These are phyloP conservation scores for Crematogaster levior DNA, from an alignment of 2,888 invertebrate genomes.

Conservation along the genomic window DNA sequence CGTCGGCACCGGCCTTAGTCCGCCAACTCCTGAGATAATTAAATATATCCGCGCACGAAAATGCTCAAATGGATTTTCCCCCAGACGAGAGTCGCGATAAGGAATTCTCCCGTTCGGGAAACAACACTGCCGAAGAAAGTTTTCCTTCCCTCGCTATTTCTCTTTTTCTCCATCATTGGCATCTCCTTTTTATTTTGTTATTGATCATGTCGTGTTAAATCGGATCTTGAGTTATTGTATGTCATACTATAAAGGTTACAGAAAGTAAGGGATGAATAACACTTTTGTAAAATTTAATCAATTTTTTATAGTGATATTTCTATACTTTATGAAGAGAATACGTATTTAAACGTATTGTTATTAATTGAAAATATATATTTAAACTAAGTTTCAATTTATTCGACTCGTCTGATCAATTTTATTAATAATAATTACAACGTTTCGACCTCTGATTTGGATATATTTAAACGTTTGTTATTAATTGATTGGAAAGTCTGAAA, in stretches of 20 bases:
- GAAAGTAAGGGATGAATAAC: not conserved
- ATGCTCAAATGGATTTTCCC: constrained; percentile 78
- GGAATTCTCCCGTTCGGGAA: constrained; percentile 64
- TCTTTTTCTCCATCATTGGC: constrained; percentile 2
- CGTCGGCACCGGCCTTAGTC: constrained; percentile 51
- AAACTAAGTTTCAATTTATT: too few species aligned
- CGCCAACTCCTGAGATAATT: constrained; percentile 77
- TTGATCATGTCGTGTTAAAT: constrained; percentile 32
- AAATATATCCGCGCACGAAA: constrained; percentile 81
- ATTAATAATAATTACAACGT: too few species aligned
- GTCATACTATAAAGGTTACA: not conserved
- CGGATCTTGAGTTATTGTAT: not conserved
- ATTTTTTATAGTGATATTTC: not conserved
- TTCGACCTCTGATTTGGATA: too few species aligned
- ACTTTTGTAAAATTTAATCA: not conserved
- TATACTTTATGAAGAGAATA: too few species aligned
- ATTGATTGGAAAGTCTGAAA: too few species aligned
- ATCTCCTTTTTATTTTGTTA: not conserved
- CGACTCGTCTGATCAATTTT: too few species aligned
- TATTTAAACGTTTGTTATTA: too few species aligned
- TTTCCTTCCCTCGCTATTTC: constrained; percentile 35
- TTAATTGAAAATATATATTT: too few species aligned
- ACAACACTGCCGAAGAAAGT: constrained; percentile 46
- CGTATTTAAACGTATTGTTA: not conserved
- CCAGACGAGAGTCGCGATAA: constrained; percentile 60